Evolutionary conservation across 2,797 vertebrate species (phyloP), one percentile per base, ranked within the genome.

Genomic region (Carapus acus): DNA sequence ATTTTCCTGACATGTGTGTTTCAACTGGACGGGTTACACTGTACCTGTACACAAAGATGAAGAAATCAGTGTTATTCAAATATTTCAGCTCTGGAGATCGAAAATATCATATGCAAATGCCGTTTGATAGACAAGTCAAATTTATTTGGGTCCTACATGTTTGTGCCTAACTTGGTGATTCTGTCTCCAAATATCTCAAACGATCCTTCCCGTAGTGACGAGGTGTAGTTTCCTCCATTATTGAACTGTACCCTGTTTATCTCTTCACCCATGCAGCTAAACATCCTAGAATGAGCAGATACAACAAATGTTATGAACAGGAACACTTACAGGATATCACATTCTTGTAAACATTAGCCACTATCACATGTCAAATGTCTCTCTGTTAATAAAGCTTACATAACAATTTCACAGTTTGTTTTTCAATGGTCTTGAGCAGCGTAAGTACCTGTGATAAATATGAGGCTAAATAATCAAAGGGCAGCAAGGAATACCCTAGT

Each of bases 141-240:
- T 19, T 41, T 17, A 8, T 48, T 36, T 3, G 19, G 4, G 69
- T 37, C 91, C 92, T 85, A 97, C 96, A 99, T 99, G 48, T 99
- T 99, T 53, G 93, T 98, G 73, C 95, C 95, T 29, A 99, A 88
- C 78, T 93, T 98, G 70, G 93, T 90, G 69, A 94, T 87, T 69
- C 96, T 84, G 69, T 97, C 94, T 74, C 96, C 95, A 77, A 91
- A 93, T 56, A 95, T 86, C 34, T 98, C 93, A 54, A 94, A 96
- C 24, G 94, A 97, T 43, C 94, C 94, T 82, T 98, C 93, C 21
- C 87, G 90, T 11, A 86, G 77, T 12, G 92, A 88, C 36, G 79
- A 14, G 0, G 83, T 43, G 1, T 94, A 98, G 86, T 88, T 91
- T 37, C 93, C 94, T 33, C 86, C 88, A 3, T 89, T 90, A 29